Evolutionary conservation across 2,797 vertebrate genomes (phyloP).

Genomic region (Argentina silus): DNA sequence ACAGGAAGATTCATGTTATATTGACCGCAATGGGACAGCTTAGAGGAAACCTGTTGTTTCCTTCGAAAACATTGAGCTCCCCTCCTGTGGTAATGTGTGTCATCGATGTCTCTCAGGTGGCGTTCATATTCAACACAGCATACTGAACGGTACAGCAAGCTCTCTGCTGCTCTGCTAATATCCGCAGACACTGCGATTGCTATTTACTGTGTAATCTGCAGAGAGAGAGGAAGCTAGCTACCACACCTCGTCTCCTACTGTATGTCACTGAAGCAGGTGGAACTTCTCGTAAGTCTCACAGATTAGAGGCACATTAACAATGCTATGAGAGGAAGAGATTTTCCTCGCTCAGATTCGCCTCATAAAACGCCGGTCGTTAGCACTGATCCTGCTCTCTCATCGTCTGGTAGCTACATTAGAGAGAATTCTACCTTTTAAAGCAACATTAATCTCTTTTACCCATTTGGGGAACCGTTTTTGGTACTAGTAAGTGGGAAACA

Average conservation of each 20-base stretch:
- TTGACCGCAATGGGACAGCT: neutral
- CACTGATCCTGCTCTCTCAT: neutral
- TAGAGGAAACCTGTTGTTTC: neutral
- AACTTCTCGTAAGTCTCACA: neutral
- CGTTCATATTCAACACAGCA: slow-evolving; percentile 1
- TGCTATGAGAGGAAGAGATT: slow-evolving; percentile 7
- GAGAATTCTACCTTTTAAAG: slow-evolving; percentile 7
- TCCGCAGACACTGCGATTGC: neutral
- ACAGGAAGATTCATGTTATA: neutral
- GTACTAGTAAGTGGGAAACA: neutral
- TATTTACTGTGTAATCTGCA: slow-evolving; percentile 10
- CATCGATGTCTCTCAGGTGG: neutral
- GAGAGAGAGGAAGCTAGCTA: neutral
- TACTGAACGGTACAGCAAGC: neutral
- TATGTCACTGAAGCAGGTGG: slow-evolving; percentile 16
- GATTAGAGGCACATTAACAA: slow-evolving; percentile 18
- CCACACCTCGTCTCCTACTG: neutral
- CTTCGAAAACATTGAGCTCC: slow-evolving; percentile 1
- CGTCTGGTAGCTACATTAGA: neutral
- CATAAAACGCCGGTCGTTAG: slow-evolving; percentile 15
- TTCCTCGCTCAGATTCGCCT: neutral
- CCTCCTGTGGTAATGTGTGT: slow-evolving; percentile 15
- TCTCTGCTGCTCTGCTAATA: neutral
- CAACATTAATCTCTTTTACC: slow-evolving; percentile 7
- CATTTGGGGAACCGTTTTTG: neutral